Evolutionary conservation across 2,113 vertebrate species (phyloP), one percentile per base, ranked within the genome.

Genomic region (Phaethornis superciliosus): DNA sequence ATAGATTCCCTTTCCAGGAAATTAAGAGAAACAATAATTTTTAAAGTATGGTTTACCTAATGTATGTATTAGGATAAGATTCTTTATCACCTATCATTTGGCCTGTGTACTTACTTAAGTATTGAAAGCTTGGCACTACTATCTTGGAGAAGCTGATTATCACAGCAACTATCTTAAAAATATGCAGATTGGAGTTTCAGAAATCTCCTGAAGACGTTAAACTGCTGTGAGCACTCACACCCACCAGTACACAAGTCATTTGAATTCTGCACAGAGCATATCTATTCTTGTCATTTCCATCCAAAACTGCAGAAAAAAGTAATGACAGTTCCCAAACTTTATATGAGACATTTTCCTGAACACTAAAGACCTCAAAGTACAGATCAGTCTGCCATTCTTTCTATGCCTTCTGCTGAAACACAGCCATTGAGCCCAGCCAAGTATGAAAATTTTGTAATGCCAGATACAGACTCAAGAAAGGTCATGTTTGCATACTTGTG

Each of bases 51-150:
- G 19, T 58, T 89, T 24, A 33, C 67, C 30, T 71, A 71, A 55
- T 4, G 24, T 44, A 42, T 63, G 4, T 32, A 42, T n/a, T 47
- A 78, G 22, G 15, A 40, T 63, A 78, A 81, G 11, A 14, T 46
- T 71, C 22, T 72, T 0, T 23, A 33, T 28, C 11, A 71, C 3
- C 15, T 51, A 20, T 10, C 22, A 24, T 68, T 91, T 93, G 87
- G 9, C 15, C 18, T 27, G 5, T 15, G 5, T 69, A 56, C 24
- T 77, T 68, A n/a, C 8, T 30, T 46, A 15, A 0, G 0, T 47
- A 37, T 44, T 71, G 40, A 68, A 82, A 76, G 5, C 4, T 76
- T 85, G 9, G 9, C 52, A 12, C 2, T 69, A 9, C 10, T 22
- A 51, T 51, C n/a, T 47, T 59, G 22, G 10, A 93, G 17, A 55